These are phyloP conservation scores for Sebastes oblongus DNA, from an alignment of 2,797 vertebrate species.

Conservation along the genomic window DNA sequence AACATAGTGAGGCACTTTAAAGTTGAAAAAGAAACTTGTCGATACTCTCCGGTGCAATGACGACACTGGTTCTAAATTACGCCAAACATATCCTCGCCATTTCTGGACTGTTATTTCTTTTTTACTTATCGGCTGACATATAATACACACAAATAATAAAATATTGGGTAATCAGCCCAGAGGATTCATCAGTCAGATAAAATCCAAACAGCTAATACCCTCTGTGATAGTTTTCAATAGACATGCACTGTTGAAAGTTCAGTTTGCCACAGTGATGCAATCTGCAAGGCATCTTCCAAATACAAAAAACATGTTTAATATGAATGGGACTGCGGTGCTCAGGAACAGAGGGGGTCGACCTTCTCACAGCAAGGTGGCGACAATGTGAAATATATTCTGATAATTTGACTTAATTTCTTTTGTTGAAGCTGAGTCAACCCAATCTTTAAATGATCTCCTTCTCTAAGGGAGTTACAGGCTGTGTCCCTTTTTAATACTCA, in stretches of 20 bases:
- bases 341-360: constrained; percentile 1
- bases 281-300: constrained; percentile 15
- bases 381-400: neutral
- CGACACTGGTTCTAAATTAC: too few relatives aligned
- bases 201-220: neutral
- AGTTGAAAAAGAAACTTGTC: neutral
- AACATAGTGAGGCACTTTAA: too few relatives aligned
- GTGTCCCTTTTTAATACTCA: neutral
- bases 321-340: constrained; percentile 11
- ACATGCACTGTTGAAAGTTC: neutral
- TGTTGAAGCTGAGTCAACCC: neutral
- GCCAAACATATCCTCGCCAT: neutral
- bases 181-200: neutral
- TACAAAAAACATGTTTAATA: neutral
- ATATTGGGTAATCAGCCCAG: too few relatives aligned
- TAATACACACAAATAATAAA: too few relatives aligned
- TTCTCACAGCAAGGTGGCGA: constrained; percentile 19
- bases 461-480: neutral
- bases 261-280: constrained; percentile 13
- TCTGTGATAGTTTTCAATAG: neutral
- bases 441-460: neutral
- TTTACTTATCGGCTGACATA: too few relatives aligned
- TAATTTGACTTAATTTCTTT: neutral
- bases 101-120: neutral
- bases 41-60: neutral